A percentile compares a stretch with the other conserved stretches of the same genome.
Conservation (phyloP, 2,797 vertebrate species). For the Pipistrellus nathusii region DNA sequence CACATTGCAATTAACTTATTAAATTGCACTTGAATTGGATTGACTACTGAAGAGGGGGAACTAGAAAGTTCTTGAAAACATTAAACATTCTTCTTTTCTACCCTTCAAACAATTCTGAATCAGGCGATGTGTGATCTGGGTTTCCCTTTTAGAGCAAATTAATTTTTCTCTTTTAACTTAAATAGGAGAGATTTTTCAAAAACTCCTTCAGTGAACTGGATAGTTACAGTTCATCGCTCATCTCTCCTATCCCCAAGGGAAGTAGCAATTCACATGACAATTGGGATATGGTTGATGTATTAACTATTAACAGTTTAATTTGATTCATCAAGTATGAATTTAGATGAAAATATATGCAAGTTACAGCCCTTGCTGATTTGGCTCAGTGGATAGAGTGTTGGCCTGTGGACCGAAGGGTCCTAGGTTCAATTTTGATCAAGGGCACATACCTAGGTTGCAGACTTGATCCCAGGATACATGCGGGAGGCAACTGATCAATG, state of each 20-base stretch:
- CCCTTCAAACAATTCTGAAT: conserved; percentile 75
- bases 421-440: too few relatives aligned
- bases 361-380: background rate
- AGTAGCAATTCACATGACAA: conserved; percentile 66
- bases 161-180: conserved; percentile 76
- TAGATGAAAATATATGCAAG: conserved; percentile 40
- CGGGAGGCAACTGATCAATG: too few relatives aligned
- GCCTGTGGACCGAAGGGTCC: too few relatives aligned
- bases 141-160: conserved; percentile 63
- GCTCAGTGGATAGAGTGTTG: too few relatives aligned
- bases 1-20: conserved; percentile 81
- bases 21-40: conserved; percentile 80
- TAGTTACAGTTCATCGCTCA: conserved; percentile 3
- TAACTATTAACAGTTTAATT: conserved; percentile 60
- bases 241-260: background rate
- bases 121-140: conserved; percentile 46
- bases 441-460: too few relatives aligned
- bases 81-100: conserved; percentile 58
- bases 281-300: conserved; percentile 64
- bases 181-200: conserved; percentile 52
- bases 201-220: conserved; percentile 59
- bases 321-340: conserved; percentile 40
- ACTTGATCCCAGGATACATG: too few relatives aligned
- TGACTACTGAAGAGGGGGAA: conserved; percentile 72
- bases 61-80: conserved; percentile 80